Evolutionary conservation across 2,797 vertebrate species (phyloP).

Genomic region (Huso huso): DNA sequence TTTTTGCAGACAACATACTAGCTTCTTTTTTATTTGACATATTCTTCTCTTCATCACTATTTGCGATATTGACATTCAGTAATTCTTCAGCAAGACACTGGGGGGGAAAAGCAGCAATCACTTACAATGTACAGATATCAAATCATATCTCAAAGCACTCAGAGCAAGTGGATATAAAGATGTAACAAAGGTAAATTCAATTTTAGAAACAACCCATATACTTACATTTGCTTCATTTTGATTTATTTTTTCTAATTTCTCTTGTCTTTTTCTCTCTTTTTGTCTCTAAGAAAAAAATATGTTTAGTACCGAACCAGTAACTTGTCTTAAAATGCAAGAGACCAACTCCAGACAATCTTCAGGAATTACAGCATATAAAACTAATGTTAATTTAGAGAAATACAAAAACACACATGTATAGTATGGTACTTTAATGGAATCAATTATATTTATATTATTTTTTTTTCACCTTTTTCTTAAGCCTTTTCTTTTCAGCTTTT

Average conservation of each 20-base stretch:
- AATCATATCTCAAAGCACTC: too few species aligned
- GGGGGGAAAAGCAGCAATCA: too few species aligned
- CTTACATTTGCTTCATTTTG: slow-evolving; percentile 5
- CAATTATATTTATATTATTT: too few species aligned
- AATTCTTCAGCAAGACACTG: too few species aligned
- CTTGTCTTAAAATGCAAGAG: too few species aligned
- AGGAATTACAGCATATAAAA: too few species aligned
- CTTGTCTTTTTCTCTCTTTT: slow-evolving; percentile 50
- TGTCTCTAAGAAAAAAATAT: slow-evolving; percentile 46
- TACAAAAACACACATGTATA: background rate
- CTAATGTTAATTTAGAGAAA: too few species aligned
- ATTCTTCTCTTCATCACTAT: slow-evolving; percentile 4
- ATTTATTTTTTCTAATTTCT: slow-evolving; percentile 38
- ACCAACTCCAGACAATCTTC: too few species aligned
- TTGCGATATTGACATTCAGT: background rate
- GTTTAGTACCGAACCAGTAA: too few species aligned
- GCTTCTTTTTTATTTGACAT: slow-evolving; percentile 5
- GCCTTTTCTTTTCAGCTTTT: slow-evolving; percentile 52
- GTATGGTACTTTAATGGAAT: background rate
- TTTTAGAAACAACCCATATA: background rate
- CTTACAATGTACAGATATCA: too few species aligned
- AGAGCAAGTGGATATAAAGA: too few species aligned
- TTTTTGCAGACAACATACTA: background rate
- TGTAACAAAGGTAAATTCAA: too few species aligned
- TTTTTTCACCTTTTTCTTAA: slow-evolving; percentile 52